These are phyloP conservation scores for Myathropa florea DNA, from an alignment of 2,888 invertebrate genomes.

Conservation along the genomic window DNA sequence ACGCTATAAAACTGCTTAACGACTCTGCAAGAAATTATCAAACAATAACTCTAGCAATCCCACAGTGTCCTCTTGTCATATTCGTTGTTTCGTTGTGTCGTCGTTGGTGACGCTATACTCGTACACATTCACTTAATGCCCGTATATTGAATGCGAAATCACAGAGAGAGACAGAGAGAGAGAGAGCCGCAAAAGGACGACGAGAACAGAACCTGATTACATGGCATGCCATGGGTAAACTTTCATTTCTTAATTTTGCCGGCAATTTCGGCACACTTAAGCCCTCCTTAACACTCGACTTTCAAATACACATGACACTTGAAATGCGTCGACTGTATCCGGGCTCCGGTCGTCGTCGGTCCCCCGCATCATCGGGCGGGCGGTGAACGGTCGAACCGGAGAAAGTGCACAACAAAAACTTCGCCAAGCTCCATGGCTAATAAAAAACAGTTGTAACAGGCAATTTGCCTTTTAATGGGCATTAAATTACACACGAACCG, in stretches of 20 bases:
- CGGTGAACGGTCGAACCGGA: background rate
- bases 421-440: constrained; percentile 46
- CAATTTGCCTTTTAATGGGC: constrained; percentile 67
- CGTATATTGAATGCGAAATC: constrained; percentile 62
- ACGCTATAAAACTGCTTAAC: constrained; percentile 62
- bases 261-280: constrained; percentile 59
- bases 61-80: constrained; percentile 47
- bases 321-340: constrained; percentile 40
- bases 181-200: background rate
- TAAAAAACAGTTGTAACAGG: constrained; percentile 69
- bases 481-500: constrained; percentile 55
- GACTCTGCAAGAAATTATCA: constrained; percentile 69
- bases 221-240: constrained; percentile 35
- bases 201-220: background rate
- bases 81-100: background rate
- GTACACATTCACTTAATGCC: constrained; percentile 48
- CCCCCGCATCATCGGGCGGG: constrained; percentile 5
- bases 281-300: constrained; percentile 60
- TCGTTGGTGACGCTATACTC: background rate
- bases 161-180: background rate
- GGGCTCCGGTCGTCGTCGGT: constrained; percentile 10
- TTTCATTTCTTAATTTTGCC: constrained; percentile 66
- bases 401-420: constrained; percentile 54
- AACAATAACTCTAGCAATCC: constrained; percentile 63
- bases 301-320: constrained; percentile 56